Conservation (phyloP, 2,888 invertebrate species). For the Platynereis dumerilii region DNA sequence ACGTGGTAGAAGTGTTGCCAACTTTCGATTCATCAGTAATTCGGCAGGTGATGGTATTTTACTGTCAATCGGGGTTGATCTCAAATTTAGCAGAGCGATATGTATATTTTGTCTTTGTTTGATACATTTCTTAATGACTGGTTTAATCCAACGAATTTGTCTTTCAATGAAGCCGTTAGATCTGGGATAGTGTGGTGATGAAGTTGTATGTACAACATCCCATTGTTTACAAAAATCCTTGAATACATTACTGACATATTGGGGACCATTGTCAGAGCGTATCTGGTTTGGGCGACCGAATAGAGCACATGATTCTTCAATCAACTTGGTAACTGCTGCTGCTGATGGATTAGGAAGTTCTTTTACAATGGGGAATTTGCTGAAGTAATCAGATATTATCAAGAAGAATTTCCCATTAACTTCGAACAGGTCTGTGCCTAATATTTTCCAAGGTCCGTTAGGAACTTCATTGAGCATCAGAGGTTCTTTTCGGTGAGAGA, state of each 20-base stretch:
- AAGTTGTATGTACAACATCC: not conserved
- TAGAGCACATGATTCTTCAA: not conserved
- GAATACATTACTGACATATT: not conserved
- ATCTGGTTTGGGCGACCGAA: not conserved
- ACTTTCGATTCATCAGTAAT: not conserved
- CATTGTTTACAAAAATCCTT: not conserved
- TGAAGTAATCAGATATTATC: not conserved
- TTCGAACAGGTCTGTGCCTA: constrained; percentile 6
- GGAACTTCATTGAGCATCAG: not conserved
- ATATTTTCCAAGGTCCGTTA: not conserved
- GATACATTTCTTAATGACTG: not conserved
- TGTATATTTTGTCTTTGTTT: not conserved
- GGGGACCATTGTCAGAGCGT: constrained; percentile 6
- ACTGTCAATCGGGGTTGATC: not conserved
- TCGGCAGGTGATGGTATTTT: not conserved
- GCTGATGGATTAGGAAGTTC: not conserved
- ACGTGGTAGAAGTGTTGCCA: too few relatives aligned
- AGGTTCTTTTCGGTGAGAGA: not conserved
- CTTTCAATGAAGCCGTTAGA: constrained; percentile 1
- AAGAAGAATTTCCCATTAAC: not conserved
- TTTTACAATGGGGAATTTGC: not conserved
- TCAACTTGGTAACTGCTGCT: not conserved
- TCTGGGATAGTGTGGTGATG: not conserved
- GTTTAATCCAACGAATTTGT: not conserved
- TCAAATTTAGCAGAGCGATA: not conserved